Conservation (phyloP, 23 tunicate species). For the Pegea sp. region DNA sequence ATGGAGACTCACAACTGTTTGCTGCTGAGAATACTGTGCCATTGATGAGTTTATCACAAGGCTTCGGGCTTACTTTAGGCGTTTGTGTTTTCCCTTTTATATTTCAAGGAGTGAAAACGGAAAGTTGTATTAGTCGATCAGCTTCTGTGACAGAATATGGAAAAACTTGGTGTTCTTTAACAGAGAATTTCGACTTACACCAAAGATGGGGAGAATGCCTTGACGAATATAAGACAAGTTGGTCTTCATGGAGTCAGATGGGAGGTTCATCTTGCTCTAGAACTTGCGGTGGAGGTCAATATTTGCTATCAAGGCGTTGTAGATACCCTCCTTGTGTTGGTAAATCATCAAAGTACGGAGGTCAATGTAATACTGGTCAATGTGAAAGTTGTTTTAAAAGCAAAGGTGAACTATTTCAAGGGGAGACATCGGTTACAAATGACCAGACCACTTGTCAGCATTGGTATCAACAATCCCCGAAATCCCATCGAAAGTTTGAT, state of each 20-base stretch:
- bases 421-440: slow-evolving; percentile 11
- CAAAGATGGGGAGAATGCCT: slow-evolving; percentile 62
- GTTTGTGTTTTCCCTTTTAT: slow-evolving; percentile 49
- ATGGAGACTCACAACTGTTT: slow-evolving; percentile 26
- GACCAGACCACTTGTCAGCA: slow-evolving; percentile 29
- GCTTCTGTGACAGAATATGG: not conserved
- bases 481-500: slow-evolving; percentile 2
- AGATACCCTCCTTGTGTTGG: slow-evolving; percentile 30
- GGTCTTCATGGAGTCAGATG: slow-evolving; percentile 18
- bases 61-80: slow-evolving; percentile 10
- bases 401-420: slow-evolving; percentile 12
- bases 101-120: slow-evolving; percentile 8
- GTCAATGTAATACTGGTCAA: slow-evolving; percentile 36
- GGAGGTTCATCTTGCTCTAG: slow-evolving; percentile 7
- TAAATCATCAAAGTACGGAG: slow-evolving; percentile 2
- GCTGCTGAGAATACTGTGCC: slow-evolving; percentile 13
- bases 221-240: slow-evolving; percentile 11
- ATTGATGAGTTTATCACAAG: slow-evolving; percentile 1
- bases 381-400: slow-evolving; percentile 30
- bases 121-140: slow-evolving; percentile 4
- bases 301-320: slow-evolving; percentile 13
- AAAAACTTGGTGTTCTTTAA: slow-evolving; percentile 70
- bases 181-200: slow-evolving; percentile 49
- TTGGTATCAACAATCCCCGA: slow-evolving; percentile 14
- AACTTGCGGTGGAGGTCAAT: slow-evolving; percentile 29